Percentiles rank a stretch among this genome's conserved stretches.
phyloP scores from a whole-genome alignment of 2,113 vertebrate species.

The Oplegnathus fasciatus region DNA sequence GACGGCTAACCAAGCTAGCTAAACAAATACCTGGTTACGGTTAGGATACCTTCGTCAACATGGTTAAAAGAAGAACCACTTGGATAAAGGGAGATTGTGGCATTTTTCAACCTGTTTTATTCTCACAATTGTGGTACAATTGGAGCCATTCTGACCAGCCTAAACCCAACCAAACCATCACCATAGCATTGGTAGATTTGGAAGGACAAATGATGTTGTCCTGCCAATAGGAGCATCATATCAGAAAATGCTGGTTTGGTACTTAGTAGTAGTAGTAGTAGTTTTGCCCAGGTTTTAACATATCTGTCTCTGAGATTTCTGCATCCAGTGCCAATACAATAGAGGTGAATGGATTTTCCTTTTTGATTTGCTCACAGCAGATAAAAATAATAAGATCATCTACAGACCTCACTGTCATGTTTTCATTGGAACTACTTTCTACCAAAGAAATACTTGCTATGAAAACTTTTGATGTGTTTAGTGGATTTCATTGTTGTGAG shows the following conservation, averaged over 20 bases:
- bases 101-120: no score
- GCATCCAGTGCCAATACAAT: background rate
- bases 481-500: background rate
- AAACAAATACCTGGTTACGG: no score
- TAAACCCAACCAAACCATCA: no score
- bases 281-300: background rate
- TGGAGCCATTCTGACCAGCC: no score
- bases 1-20: no score
- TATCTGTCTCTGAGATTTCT: background rate
- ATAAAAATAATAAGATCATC: background rate
- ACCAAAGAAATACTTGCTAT: no score
- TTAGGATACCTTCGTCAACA: no score
- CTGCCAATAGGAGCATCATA: background rate
- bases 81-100: no score
- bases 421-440: background rate
- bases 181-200: background rate
- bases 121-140: no score
- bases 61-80: no score
- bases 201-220: background rate
- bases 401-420: background rate
- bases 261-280: no score
- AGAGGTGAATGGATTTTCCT: background rate
- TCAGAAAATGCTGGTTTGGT: background rate
- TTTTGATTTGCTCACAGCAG: background rate
- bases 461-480: background rate